Base-by-base conservation (phyloP, 2,888 invertebrate species). In the Operophtera brumata region DNA sequence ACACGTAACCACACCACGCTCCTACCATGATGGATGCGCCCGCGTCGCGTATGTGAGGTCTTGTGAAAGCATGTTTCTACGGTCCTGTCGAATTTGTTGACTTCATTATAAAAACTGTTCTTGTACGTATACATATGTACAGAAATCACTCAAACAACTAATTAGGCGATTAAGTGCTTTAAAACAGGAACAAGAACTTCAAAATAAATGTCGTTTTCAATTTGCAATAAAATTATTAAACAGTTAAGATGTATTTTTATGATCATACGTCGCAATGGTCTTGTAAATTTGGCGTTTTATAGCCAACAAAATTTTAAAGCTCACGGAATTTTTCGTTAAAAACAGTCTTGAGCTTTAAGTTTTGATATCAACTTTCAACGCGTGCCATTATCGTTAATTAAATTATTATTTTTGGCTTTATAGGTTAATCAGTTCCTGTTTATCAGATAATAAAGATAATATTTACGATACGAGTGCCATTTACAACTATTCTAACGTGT, bases 21-120 rank as follows among this genome's bases (percentile, higher is more conserved):
- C 71, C 70, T 82, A 86, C 86, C 80, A 88, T 90, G 89, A 90
- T 89, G 84, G 89, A 90, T 89, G 89, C 78, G 79, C 64, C 58
- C 50, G 72, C 74, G 73, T 69, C 66, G 70, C 70, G 66, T 78
- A 75, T 82, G 81, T 82, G 82, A 78, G 81, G 81, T 78, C 81
- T 71, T 70, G 75, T 74, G 78, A 76, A 77, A 78, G 67, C 67
- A 67, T 66, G 69, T 67, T 71, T 65, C 54, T 54, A 53, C 61
- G 51, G 50, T 57, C 62, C 61, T 64, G 52, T 59, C 39, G 53
- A 39, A 54, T 50, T 54, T 56, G 54, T 58, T 52, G 36, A 42
- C 56, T 58, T 48, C 41, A 37, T 52, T 57, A 50, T 49, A 49
- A 47, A 52, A 51, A 56, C 20, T 28, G 12, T 47, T 20, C 4